Evolutionary conservation across 2,888 invertebrate genomes (phyloP), one percentile per base, ranked within the genome.

Genomic region (Yponomeuta plumbellus): DNA sequence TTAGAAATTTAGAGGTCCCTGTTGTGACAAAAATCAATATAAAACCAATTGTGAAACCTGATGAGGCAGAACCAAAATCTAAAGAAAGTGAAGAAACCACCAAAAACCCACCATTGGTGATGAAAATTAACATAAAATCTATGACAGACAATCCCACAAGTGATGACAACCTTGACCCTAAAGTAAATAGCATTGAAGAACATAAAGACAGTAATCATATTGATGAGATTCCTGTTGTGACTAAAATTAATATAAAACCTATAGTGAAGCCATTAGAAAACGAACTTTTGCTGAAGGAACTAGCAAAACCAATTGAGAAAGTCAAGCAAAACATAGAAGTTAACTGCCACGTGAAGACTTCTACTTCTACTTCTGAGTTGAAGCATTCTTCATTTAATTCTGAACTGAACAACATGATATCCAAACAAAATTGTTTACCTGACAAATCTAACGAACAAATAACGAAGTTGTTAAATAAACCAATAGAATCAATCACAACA

Each of bases 31-130:
- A 89, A 76, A 72, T 91, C 66, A 88, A 88, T 72, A 92, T 92
- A 66, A 92, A 92, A 77, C 92, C 92, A 63, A 80, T 92, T 66
- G 69, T 91, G 13, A 91, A 90, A 76, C 92, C 90, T 61, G 86
- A 85, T 61, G 85, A 86, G 67, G 65, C 68, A 65, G 80, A 80
- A 44, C 67, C 72, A 59, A 83, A 80, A 74, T 58, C 62, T 63
- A 77, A 66, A 56, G 57, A 74, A 71, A 80, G 75, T 62, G 87
- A 85, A 58, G 78, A 75, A 66, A 64, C 72, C 61, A 65, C 71
- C 11, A 89, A 87, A 75, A 83, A 90, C 75, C 89, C 88, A 66
- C 88, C 89, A 61, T 76, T 90, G 68, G 73, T 90, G 23, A 88
- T 90, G 88, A 90, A 90, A 82, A 86, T 90, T 71, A 90, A 88